Percentiles rank a stretch among this genome's conserved stretches.
Conservation (phyloP, 1,140 invertebrate species). For the Heterodera carotae region DNA sequence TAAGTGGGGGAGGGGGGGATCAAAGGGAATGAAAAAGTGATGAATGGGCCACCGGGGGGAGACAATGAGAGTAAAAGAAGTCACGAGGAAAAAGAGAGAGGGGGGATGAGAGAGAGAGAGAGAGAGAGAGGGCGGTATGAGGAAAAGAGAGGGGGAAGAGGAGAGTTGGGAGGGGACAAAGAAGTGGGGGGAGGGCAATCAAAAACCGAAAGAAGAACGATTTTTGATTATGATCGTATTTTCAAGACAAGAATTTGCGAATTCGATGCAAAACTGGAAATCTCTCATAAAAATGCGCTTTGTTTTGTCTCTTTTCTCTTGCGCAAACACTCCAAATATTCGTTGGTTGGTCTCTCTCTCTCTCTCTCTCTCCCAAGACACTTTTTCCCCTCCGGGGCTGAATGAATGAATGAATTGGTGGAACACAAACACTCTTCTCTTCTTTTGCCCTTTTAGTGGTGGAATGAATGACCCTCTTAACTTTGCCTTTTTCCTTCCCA, state of each 20-base stretch:
- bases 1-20: neutral
- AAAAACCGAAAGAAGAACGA: neutral
- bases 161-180: neutral
- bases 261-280: too few relatives aligned
- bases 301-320: neutral
- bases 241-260: neutral
- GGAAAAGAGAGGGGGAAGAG: neutral
- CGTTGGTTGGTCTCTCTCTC: neutral
- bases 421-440: neutral
- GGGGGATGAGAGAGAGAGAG: neutral
- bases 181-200: neutral
- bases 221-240: neutral
- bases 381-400: neutral
- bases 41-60: neutral
- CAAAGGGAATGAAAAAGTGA: neutral
- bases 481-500: neutral
- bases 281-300: too few relatives aligned
- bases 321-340: neutral
- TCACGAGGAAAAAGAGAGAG: neutral
- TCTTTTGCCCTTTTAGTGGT: too few relatives aligned
- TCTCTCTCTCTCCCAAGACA: neutral
- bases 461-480: neutral
- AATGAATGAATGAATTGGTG: too few relatives aligned
- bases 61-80: too few relatives aligned
- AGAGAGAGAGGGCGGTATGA: neutral